Base-by-base conservation (phyloP, 30 jellyfish, hydroid and myxozoan genomes). In the Aurelia coerulea region DNA sequence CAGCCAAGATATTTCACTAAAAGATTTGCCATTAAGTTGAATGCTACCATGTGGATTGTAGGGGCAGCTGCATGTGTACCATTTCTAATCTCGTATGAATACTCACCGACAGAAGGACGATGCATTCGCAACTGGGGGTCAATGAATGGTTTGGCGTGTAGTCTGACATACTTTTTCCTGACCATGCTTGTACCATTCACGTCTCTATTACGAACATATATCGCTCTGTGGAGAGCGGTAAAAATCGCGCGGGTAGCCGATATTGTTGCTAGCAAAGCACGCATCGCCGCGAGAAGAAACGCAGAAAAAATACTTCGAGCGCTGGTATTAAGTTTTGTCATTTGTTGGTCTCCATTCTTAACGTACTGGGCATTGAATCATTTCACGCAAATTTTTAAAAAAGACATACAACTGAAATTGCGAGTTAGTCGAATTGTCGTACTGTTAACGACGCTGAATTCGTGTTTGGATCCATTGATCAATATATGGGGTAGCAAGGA, bases 401-500 rank as follows among this genome's bases (percentile, higher is more conserved):
- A 5, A 13, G 46, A 51, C 23, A 32, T 5, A 34, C 34, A 10
- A 16, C 29, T 29, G 23, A 70, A 70, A 41, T 19, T 70, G 32
- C 80, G 14, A 6, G 33, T 35, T 10, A 35, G 80, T 13, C 66
- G 80, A 18, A 29, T 70, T 3, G 19, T 56, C 60, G 80, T 70
- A 0, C 80, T 70, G 11, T 2, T 70, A 17, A 70, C 80, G 5
- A 31, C 80, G 4, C 80, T 70, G 32, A 70, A 70, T 56, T 29
- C 62, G n/a, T 70, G 80, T 19, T 56, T 70, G 31, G 62, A 70
- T 19, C 80, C 80, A 37, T 29, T 70, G 52, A 70, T 70, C 5
- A 70, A 70, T 23, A 70, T 39, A 1, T 70, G 80, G 80, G 80
- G 80, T 50, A 70, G 80, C 62, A 35, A 66, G 32, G 80, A 70